Conservation (phyloP, 2,797 vertebrate species). For the Bucorvus abyssinicus region DNA sequence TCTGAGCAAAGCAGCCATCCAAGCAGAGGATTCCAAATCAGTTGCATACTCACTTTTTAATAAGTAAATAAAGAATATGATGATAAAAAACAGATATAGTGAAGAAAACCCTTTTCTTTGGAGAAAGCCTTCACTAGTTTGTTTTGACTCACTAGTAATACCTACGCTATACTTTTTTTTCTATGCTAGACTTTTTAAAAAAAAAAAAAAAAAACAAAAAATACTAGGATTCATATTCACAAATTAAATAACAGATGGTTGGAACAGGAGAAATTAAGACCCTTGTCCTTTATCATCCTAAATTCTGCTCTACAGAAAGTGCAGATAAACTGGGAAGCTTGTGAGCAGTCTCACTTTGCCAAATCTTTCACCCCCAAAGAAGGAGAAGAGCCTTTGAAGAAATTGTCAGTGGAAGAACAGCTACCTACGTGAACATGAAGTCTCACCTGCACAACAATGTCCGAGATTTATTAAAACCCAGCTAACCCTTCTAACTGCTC, state of each 20-base stretch:
- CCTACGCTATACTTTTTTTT: not conserved
- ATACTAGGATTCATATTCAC: not conserved
- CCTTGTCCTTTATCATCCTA: not conserved
- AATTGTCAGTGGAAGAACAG: not conserved
- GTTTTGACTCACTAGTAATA: not conserved
- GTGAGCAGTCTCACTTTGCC: not conserved
- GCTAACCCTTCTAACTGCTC: not conserved
- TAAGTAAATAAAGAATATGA: not conserved
- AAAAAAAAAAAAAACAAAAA: not conserved
- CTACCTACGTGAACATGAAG: not conserved
- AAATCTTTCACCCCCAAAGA: not conserved
- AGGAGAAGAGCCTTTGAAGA: not conserved
- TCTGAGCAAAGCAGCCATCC: not conserved
- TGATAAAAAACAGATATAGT: fast-evolving
- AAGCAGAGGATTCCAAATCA: not conserved
- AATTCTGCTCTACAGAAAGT: not conserved
- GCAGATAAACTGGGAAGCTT: not conserved
- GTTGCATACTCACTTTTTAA: not conserved
- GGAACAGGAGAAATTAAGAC: not conserved
- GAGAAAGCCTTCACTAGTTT: not conserved
- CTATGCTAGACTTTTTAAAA: no score
- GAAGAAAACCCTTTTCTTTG: not conserved
- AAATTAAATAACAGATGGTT: not conserved
- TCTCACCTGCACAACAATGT: not conserved
- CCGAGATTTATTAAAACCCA: not conserved